These are phyloP conservation scores for Myzus persicae DNA, from an alignment of 1,140 invertebrate genomes.

Conservation along the genomic window DNA sequence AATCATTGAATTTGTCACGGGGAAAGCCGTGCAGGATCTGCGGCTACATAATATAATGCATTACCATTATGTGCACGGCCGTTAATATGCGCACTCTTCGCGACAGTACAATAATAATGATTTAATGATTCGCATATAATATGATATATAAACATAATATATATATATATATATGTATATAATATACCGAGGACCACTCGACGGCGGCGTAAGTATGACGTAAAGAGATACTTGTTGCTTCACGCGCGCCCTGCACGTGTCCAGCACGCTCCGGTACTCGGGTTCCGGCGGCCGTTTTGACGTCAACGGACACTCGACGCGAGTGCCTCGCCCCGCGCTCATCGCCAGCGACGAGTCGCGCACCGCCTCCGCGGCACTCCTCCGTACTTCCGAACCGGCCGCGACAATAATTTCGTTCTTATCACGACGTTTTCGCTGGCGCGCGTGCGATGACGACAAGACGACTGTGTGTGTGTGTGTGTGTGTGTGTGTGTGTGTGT, in stretches of 20 bases:
- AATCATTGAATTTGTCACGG: too few species aligned
- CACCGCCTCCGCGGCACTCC: background rate
- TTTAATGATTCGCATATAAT: too few species aligned
- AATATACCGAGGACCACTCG: background rate
- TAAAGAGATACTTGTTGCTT: slow-evolving; percentile 43
- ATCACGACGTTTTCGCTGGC: too few species aligned
- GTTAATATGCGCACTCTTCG: background rate
- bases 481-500: too few species aligned
- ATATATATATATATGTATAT: too few species aligned
- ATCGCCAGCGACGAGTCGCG: background rate
- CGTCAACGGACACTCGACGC: slow-evolving; percentile 37
- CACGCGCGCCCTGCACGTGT: slow-evolving; percentile 33
- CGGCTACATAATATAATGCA: too few species aligned
- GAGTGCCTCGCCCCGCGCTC: too few species aligned
- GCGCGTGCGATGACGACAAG: background rate
- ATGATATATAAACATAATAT: too few species aligned
- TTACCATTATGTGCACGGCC: background rate
- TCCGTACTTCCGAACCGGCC: background rate
- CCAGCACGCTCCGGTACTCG: slow-evolving; percentile 27
- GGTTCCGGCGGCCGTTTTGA: slow-evolving; percentile 35
- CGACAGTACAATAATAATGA: background rate
- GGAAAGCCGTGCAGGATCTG: too few species aligned
- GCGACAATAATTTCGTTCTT: background rate
- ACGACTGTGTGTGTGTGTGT: too few species aligned
- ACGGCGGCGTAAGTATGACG: slow-evolving; percentile 7